These are phyloP conservation scores for Platichthys stellatus DNA, from an alignment of 2,113 vertebrate genomes.

Conservation along the genomic window DNA sequence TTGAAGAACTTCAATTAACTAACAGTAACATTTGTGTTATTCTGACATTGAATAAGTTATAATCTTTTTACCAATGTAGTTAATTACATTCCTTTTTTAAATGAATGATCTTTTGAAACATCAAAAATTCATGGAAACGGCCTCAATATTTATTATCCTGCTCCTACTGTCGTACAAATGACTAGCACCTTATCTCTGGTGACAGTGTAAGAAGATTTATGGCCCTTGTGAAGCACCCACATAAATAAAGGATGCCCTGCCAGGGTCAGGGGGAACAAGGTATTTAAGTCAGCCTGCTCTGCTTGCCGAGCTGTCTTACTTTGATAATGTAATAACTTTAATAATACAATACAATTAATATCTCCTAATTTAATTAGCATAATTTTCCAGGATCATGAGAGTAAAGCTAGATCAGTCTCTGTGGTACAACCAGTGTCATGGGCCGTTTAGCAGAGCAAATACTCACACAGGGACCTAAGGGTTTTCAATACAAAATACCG, in stretches of 20 bases:
- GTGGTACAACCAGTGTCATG: conserved; percentile 2
- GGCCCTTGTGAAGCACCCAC: conserved; percentile 26
- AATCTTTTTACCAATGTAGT: conserved; percentile 11
- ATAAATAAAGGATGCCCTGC: conserved; percentile 34
- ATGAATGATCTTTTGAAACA: no score
- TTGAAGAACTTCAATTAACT: neutral
- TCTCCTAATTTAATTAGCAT: conserved; percentile 2
- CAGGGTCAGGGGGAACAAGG: conserved; percentile 53
- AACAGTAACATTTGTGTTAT: neutral
- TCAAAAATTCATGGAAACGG: conserved; percentile 30
- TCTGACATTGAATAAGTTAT: neutral
- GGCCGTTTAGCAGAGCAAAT: conserved; percentile 2
- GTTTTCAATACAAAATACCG: neutral
- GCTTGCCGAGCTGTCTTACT: conserved; percentile 16
- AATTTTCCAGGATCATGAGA: neutral
- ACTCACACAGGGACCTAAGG: neutral
- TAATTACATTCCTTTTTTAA: neutral
- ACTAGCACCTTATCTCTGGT: conserved; percentile 57
- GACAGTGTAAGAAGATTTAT: conserved; percentile 59
- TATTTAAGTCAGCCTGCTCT: conserved; percentile 20
- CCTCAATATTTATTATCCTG: conserved; percentile 46
- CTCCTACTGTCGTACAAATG: conserved; percentile 55
- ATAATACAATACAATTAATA: conserved; percentile 7
- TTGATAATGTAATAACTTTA: conserved; percentile 15
- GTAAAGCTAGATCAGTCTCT: neutral